These are phyloP conservation scores for Todiramphus chloris DNA, from an alignment of 2,113 vertebrate genomes.

Conservation along the genomic window DNA sequence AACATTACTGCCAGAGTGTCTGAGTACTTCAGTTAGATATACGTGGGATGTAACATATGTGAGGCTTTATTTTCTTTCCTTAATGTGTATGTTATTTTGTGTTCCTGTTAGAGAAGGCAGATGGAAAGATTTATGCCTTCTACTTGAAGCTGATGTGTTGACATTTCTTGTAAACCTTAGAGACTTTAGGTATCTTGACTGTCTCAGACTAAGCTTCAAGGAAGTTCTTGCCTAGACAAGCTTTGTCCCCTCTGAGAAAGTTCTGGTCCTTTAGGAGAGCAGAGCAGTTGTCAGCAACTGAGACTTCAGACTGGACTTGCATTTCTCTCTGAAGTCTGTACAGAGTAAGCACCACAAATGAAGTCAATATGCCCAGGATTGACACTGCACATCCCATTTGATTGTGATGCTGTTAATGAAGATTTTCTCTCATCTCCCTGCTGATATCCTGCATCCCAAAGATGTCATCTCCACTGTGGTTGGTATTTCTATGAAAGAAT, in stretches of 20 bases:
- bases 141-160: slow-evolving; percentile 1
- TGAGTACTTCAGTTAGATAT: background rate
- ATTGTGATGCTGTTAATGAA: background rate
- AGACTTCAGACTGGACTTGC: background rate
- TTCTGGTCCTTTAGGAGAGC: background rate
- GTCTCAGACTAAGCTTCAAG: background rate
- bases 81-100: background rate
- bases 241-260: background rate
- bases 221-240: background rate
- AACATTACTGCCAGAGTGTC: background rate
- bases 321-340: background rate
- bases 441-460: background rate
- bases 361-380: background rate
- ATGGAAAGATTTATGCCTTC: slow-evolving; percentile 22
- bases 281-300: background rate
- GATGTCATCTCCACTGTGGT: background rate
- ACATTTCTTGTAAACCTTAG: background rate
- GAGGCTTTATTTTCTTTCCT: background rate
- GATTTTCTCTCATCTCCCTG: background rate
- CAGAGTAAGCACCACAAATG: background rate
- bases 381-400: background rate
- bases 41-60: background rate
- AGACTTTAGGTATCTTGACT: background rate
- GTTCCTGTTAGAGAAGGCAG: background rate
- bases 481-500: background rate